Conservation (phyloP, 1,140 invertebrate genomes). For the Harlomillsia oculata region DNA sequence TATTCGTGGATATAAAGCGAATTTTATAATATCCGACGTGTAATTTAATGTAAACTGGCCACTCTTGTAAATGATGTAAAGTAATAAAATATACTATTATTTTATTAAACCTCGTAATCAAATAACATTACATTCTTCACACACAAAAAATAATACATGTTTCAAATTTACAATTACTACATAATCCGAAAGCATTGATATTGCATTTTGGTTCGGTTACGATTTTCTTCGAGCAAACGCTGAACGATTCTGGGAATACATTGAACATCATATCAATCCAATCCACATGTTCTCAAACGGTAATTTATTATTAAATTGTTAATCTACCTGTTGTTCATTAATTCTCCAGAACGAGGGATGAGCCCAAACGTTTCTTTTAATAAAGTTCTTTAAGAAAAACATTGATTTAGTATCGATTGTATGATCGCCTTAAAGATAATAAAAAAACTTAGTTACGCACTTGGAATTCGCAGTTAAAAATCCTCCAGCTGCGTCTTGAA, state of each 20-base stretch:
- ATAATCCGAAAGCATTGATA: slow-evolving; percentile 8
- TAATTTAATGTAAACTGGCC: no score
- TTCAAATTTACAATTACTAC: no score
- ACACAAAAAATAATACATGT: no score
- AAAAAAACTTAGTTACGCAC: slow-evolving; percentile 39
- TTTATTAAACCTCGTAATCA: no score
- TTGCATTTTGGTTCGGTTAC: slow-evolving; percentile 25
- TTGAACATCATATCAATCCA: neutral
- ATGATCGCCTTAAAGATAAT: no score
- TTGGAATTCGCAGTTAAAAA: slow-evolving; percentile 49
- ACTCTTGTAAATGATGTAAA: no score
- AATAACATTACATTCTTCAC: no score
- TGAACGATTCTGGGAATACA: slow-evolving; percentile 20
- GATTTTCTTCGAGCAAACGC: slow-evolving; percentile 23
- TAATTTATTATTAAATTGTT: neutral
- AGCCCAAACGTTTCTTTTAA: slow-evolving; percentile 28
- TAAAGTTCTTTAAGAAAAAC: slow-evolving; percentile 10
- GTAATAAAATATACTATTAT: no score
- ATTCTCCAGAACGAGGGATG: slow-evolving; percentile 22
- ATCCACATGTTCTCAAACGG: neutral
- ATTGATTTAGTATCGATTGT: no score
- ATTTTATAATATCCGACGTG: no score
- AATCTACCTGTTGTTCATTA: slow-evolving; percentile 17
- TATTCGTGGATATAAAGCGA: no score
- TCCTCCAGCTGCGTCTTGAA: slow-evolving; percentile 46